Base-by-base conservation (phyloP, 2,797 vertebrate genomes). In the Zenarchopterus dispar region DNA sequence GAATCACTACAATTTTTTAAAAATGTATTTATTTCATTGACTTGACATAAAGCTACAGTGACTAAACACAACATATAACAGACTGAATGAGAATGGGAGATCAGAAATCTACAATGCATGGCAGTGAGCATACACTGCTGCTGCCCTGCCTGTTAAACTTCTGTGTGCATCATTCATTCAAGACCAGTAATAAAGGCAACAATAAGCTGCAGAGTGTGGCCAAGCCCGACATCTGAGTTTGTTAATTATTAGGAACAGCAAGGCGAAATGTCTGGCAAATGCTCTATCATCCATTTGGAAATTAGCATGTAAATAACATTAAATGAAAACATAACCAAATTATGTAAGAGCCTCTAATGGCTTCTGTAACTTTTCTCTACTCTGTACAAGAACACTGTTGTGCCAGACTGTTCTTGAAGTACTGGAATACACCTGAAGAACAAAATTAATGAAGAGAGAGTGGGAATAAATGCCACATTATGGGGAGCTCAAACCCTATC, bases 231-330 rank as follows among this genome's bases (percentile, higher is more conserved):
- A 62, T 77, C 63, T 71, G 64, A 42, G 6, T 62, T 64, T 56
- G 68, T 65, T 57, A 39, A 75, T 81, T 48, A 80, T 80, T 53
- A 69, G 17, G 26, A 68, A 48, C 15, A 62, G 75, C 56, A 36
- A n/a, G 56, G 52, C 28, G 24, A 74, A 65, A 60, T 26, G 67
- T 50, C 70, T 62, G 77, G 80, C 82, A 84, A 81, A 71, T 58
- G 51, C 68, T 64, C 56, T n/a, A 42, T 55, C 13, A 47, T 82
- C 80, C 72, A 70, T 82, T 80, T 70, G 47, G 65, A 68, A 81
- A 83, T 80, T 62, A 65, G 63, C 74, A 75, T 89, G 83, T 75
- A 81, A 84, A 82, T 80, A 78, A 87, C 74, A 90, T 89, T 78
- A 86, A 83, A 81, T 73, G 57, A 80, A 73, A 78, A 82, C 78